A percentile compares a stretch with the other conserved stretches of the same genome.
phyloP scores from a whole-genome alignment of 2,888 invertebrate species.

The Electrophaes corylata region DNA sequence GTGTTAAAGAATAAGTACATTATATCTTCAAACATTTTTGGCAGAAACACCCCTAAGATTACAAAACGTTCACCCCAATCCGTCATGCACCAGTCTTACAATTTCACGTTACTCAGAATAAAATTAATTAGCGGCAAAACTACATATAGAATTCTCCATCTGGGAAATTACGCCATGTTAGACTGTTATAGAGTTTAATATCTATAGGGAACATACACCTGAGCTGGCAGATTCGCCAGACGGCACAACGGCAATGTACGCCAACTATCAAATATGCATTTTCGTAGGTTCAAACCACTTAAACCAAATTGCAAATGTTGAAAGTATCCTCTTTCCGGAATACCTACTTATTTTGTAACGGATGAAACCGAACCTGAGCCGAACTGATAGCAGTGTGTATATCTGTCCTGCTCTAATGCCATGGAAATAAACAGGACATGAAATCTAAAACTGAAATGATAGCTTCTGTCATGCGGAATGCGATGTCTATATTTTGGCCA shows the following conservation, averaged over 20 bases:
- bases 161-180: background rate
- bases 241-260: slow-evolving; percentile 44
- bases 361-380: background rate
- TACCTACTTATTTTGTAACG: background rate
- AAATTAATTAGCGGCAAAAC: slow-evolving; percentile 9
- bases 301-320: slow-evolving; percentile 60
- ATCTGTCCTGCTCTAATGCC: slow-evolving; percentile 1
- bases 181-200: slow-evolving; percentile 4
- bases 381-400: slow-evolving; percentile 1
- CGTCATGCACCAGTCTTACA: slow-evolving; percentile 2
- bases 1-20: too few relatives aligned
- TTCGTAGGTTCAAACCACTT: slow-evolving; percentile 59
- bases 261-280: slow-evolving; percentile 57
- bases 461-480: background rate
- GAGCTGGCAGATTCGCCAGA: slow-evolving; percentile 23
- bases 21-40: too few relatives aligned
- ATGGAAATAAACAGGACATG: background rate
- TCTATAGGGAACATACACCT: slow-evolving; percentile 3
- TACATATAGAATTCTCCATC: background rate
- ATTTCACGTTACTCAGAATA: background rate
- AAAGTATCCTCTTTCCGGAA: slow-evolving; percentile 39
- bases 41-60: too few relatives aligned
- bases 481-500: slow-evolving; percentile 23
- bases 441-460: background rate
- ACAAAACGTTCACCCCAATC: background rate